Base-by-base conservation (phyloP, 2,797 vertebrate genomes). In the Lates japonicus region DNA sequence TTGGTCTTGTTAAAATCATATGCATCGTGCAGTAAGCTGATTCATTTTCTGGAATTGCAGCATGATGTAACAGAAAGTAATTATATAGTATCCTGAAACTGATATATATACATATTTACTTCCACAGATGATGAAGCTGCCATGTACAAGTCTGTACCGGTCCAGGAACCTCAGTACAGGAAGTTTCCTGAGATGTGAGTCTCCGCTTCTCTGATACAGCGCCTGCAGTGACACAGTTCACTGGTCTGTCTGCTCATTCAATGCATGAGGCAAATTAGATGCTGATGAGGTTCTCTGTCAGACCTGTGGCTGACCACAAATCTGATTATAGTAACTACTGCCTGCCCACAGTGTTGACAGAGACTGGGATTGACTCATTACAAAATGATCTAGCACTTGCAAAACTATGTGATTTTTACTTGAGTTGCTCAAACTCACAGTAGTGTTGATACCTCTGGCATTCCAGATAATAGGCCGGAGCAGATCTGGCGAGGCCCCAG, bases 131-230 rank as follows among this genome's bases (percentile, higher is more conserved):
- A 96, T 4, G 95, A 95, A 78, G 90, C 88, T n/a, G 77, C 80
- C n/a, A 4, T 95, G 80, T 94, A 93, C 91, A 96, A 92, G 83
- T 70, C 93, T 0, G 0, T 93, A 1, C 94, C 94, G 17, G 84
- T 86, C 52, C 89, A 92, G 48, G 93, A 94, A 25, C 93, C 95
- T 35, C 91, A 92, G 61, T 48, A 90, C 82, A 90, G 95, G 60
- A 94, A 96, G 0, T 16, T 95, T 96, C 87, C 77, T 96, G 66
- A 94, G 87, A 93, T 95, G 96, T 96, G 92, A 95, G 96, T 95
- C 69, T 66, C 3, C 1, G 33, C 54, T 78, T 59, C 37, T 74
- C 68, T 71, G 2, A 54, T 20, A 7, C n/a, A n/a, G n/a, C n/a
- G n/a, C 10, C 74, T 83, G 70, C 48, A 25, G 63, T 5, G 55